These are phyloP conservation scores for Tachystola acroxantha DNA, from an alignment of 2,888 invertebrate species.

Conservation along the genomic window DNA sequence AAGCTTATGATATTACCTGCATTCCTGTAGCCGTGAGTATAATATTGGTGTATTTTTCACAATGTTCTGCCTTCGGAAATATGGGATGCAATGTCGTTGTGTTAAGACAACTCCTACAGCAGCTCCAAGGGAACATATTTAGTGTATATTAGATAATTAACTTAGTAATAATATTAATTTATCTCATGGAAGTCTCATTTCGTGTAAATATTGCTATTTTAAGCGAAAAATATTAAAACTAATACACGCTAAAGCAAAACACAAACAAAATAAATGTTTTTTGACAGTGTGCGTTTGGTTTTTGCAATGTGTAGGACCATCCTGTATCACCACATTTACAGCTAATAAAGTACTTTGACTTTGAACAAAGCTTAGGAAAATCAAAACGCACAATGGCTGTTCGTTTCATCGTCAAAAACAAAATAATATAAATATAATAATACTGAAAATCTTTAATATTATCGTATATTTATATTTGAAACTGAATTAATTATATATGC, in stretches of 20 bases:
- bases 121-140: slow-evolving; percentile 38
- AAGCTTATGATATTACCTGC: slow-evolving; percentile 32
- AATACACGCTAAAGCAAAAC: neutral
- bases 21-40: slow-evolving; percentile 42
- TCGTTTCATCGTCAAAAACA: too few relatives aligned
- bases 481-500: too few relatives aligned
- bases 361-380: too few relatives aligned
- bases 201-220: too few relatives aligned
- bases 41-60: slow-evolving; percentile 45
- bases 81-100: slow-evolving; percentile 40
- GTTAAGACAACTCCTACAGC: slow-evolving; percentile 51
- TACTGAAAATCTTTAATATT: too few relatives aligned
- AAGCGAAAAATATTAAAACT: too few relatives aligned
- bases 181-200: neutral
- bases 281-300: neutral
- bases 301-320: too few relatives aligned
- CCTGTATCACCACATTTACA: too few relatives aligned
- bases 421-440: too few relatives aligned
- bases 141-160: slow-evolving; percentile 1
- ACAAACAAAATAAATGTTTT: neutral
- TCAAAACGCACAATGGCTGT: too few relatives aligned
- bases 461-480: too few relatives aligned
- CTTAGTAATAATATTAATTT: neutral
- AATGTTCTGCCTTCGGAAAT: slow-evolving; percentile 35
- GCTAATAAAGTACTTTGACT: too few relatives aligned